phyloP scores from a whole-genome alignment of 2,113 vertebrate genomes.

The Rhinopomastus cyanomelas region DNA sequence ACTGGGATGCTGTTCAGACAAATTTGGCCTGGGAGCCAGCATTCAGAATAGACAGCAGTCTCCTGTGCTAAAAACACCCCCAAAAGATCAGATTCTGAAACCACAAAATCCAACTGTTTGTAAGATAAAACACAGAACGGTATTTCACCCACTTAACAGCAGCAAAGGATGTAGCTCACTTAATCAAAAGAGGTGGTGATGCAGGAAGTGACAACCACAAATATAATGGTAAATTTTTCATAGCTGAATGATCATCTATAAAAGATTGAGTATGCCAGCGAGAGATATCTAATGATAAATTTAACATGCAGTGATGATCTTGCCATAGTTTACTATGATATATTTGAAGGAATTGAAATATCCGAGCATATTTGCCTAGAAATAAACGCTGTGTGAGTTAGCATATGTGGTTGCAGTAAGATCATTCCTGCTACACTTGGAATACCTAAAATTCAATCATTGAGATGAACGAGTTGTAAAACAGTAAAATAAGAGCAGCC shows the following conservation, averaged over 20 bases:
- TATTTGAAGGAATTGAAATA: background rate
- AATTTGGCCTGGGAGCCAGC: background rate
- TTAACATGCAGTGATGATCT: background rate
- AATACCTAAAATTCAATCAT: background rate
- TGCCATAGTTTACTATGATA: background rate
- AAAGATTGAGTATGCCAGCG: background rate
- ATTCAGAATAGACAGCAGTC: background rate
- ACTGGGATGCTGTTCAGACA: background rate
- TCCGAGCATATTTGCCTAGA: background rate
- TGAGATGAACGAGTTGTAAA: background rate
- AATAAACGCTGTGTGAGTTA: background rate
- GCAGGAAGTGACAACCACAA: background rate
- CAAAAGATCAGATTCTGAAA: background rate
- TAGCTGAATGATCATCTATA: background rate
- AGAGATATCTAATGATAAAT: background rate
- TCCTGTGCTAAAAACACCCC: background rate
- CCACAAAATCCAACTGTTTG: background rate
- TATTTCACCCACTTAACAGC: background rate
- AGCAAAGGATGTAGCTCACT: background rate
- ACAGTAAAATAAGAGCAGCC: too few species aligned
- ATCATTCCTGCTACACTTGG: background rate
- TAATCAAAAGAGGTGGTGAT: background rate
- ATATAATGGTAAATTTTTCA: background rate
- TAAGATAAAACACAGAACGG: background rate
- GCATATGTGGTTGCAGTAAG: background rate